These are phyloP conservation scores for Pangasius djambal DNA, from an alignment of 2,797 vertebrate genomes.

Conservation along the genomic window DNA sequence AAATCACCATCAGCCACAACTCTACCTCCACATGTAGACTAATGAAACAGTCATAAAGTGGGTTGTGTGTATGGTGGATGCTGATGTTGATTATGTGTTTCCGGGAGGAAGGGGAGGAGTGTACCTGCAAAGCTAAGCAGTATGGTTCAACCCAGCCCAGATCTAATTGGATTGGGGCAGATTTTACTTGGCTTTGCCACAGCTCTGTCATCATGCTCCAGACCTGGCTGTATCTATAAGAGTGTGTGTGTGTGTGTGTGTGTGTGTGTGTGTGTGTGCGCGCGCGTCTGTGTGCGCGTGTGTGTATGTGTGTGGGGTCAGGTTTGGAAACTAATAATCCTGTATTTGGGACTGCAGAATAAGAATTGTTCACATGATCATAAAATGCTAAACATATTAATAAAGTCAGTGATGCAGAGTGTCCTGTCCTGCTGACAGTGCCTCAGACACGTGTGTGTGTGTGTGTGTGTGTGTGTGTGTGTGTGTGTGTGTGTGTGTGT, in stretches of 20 bases:
- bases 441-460: not conserved
- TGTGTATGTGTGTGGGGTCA: conserved; percentile 26
- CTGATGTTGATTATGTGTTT: conserved; percentile 51
- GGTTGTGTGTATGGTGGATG: conserved; percentile 23
- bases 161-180: conserved; percentile 81
- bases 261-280: conserved; percentile 8
- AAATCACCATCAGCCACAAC: conserved; percentile 38
- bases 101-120: not conserved
- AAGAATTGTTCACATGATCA: conserved; percentile 49
- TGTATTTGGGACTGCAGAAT: conserved; percentile 41
- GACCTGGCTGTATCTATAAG: conserved; percentile 65
- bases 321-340: conserved; percentile 46
- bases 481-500: conserved; percentile 48
- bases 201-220: conserved; percentile 80
- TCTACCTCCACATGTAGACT: conserved; percentile 16
- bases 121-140: conserved; percentile 62
- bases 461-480: conserved; percentile 64
- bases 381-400: conserved; percentile 65
- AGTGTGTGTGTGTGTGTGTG: conserved; percentile 33
- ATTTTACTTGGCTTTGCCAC: conserved; percentile 78
- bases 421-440: conserved; percentile 19
- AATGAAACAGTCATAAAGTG: conserved; percentile 49
- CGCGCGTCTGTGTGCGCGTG: conserved; percentile 27
- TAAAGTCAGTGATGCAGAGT: conserved; percentile 52
- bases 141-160: conserved; percentile 52